Evolutionary conservation across 1,140 invertebrate genomes (phyloP).

Genomic region (Drosophila kepulauana): DNA sequence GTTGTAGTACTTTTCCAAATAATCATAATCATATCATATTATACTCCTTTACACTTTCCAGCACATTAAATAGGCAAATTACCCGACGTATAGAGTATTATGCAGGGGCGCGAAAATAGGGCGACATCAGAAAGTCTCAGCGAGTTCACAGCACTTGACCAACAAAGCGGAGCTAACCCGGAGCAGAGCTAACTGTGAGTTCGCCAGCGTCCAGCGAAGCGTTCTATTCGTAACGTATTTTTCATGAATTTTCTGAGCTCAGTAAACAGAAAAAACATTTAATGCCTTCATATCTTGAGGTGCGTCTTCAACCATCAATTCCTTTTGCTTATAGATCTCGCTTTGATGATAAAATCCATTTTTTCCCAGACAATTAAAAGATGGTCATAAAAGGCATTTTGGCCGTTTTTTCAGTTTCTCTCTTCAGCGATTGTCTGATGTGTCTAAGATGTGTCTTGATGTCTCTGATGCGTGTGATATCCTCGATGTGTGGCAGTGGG

Average conservation of each 20-base stretch:
- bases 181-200: slow-evolving; percentile 5
- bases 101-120: slow-evolving; percentile 60
- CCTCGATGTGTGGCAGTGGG: slow-evolving; percentile 40
- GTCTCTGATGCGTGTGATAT: slow-evolving; percentile 12
- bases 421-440: slow-evolving; percentile 28
- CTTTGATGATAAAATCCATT: slow-evolving; percentile 56
- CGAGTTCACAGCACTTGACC: slow-evolving; percentile 66
- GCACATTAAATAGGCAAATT: not conserved
- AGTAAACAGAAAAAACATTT: slow-evolving; percentile 21
- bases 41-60: not conserved
- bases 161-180: slow-evolving; percentile 42
- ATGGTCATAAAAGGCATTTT: slow-evolving; percentile 35
- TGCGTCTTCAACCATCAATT: slow-evolving; percentile 25
- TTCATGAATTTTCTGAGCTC: slow-evolving; percentile 12
- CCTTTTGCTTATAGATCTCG: slow-evolving; percentile 49
- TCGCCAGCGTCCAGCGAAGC: slow-evolving; percentile 54
- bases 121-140: slow-evolving; percentile 60
- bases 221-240: slow-evolving; percentile 80
- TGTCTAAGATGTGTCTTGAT: slow-evolving; percentile 11
- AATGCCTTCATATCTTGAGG: slow-evolving; percentile 46
- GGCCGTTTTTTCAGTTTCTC: slow-evolving; percentile 3
- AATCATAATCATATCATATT: not conserved
- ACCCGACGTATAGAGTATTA: slow-evolving; percentile 18
- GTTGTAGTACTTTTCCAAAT: not conserved
- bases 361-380: slow-evolving; percentile 82